Evolutionary conservation across 1,140 invertebrate genomes (phyloP).

Genomic region (Wiebesia pumilae): DNA sequence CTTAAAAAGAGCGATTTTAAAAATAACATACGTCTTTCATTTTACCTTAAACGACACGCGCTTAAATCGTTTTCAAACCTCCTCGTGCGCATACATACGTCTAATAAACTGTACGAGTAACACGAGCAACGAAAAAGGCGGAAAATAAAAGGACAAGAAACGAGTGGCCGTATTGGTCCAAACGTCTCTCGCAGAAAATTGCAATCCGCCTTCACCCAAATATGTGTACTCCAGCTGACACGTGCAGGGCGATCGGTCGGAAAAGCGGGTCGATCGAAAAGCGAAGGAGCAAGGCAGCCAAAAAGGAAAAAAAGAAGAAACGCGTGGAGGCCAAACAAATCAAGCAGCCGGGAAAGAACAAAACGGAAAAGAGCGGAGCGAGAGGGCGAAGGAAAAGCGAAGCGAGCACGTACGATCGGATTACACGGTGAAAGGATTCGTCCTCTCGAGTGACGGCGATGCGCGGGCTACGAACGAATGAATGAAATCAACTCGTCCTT

Average conservation of each 20-base stretch:
- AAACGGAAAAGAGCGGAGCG: background rate
- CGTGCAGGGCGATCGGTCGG: slow-evolving; percentile 6
- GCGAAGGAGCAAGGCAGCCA: background rate
- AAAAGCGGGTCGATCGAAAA: background rate
- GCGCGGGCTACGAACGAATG: slow-evolving; percentile 56
- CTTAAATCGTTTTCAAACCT: no score
- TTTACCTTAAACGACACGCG: no score
- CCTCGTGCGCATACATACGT: no score
- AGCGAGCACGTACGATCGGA: slow-evolving; percentile 43
- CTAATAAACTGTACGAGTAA: background rate
- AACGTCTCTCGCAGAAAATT: background rate
- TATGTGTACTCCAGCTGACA: background rate
- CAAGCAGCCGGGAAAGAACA: background rate
- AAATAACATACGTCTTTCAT: no score
- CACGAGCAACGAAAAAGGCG: background rate
- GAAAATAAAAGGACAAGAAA: no score
- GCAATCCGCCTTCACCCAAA: background rate
- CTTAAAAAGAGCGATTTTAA: no score
- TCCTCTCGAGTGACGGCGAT: slow-evolving; percentile 52
- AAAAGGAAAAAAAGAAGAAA: background rate
- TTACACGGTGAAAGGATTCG: slow-evolving; percentile 57
- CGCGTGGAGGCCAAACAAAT: background rate
- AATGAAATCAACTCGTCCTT: slow-evolving; percentile 69
- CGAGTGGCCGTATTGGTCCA: no score
- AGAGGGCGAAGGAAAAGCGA: slow-evolving; percentile 37